Base-by-base conservation (phyloP, 1,140 invertebrate genomes). In the Geopemphigus sp. region DNA sequence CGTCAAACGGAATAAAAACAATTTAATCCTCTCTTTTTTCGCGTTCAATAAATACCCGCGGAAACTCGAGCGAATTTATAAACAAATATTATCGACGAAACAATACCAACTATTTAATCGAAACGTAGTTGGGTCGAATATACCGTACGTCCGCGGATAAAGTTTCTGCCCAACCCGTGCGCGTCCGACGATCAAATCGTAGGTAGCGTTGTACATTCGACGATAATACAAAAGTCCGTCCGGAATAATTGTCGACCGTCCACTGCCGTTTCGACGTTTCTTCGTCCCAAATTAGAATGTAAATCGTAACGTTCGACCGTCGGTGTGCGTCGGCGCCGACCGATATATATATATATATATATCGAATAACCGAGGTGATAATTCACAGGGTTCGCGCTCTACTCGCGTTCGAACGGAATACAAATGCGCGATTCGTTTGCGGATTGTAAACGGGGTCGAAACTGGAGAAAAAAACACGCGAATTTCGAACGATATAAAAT, bases 261-360 rank as follows among this genome's bases (percentile, higher is more conserved):
- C 15, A 15, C 61, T 11, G 29, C 32, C 17, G 15, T 47, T 68
- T 68, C 47, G 15, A 47, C 47, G 39, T 22, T 68, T 47, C 47
- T 68, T 47, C n/a, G 45, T 68, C 24, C 22, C 64, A 68, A n/a
- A 68, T 68, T 47, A 68, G n/a, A 47, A 68, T 68, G 64, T 68
- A 68, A 68, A 68, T 68, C 39, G 24, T 47, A 47, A 68, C 15
- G 64, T 47, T 47, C 26, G 15, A 47, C 14, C 64, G 19, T 22
- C n/a, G 39, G 2, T 4, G 24, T 24, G 24, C 2, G 17, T 17
- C 19, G 3, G 19, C 29, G 19, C 32, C 29, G 61, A 11, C 11
- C 32, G 32, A n/a, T n/a, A n/a, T n/a, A n/a, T n/a, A n/a, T n/a
- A n/a, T n/a, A n/a, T n/a, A 64, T 63, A 32, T 45, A 47, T 45